Evolutionary conservation across 2,113 vertebrate species (phyloP), one percentile per base, ranked within the genome.

Genomic region (Eptesicus fuscus): DNA sequence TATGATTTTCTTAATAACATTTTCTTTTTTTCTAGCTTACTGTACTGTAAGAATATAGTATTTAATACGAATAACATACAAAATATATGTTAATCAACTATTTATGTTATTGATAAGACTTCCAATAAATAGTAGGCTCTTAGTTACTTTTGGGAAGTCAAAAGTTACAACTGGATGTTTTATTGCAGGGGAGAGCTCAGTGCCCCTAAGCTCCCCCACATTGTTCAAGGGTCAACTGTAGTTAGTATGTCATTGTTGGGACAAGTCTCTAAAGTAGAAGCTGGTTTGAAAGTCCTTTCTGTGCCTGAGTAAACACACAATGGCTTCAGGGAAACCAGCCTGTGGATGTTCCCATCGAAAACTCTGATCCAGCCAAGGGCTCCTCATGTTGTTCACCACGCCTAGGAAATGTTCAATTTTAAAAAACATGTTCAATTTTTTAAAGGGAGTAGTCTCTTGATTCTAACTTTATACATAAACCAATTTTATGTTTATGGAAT

Each of bases 341-440:
- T 94, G 90, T 95, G 95, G 96, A 97, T 98, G 98, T 98, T 94
- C 90, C 97, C 96, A 94, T 80, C 97, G 97, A 97, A 78, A 95
- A 0, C 76, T 83, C 92, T 4, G 37, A 93, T 95, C 93, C 90
- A 79, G 83, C 90, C 80, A 28, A 56, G 88, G 87, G 59, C 37
- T 91, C 30, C 49, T 63, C 70, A 85, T 97, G 92, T 95, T 69
- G 63, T 93, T 95, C 88, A 35, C 90, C 93, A 85, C 71, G 88
- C 95, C 71, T 87, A 94, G 94, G 96, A 96, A 97, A 96, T 90
- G 30, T 40, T 59, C 85, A 87, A 87, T 94, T 91, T 97, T 3
- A 0, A 84, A 94, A 94, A 90, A 91, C 59, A 90, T 61, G 88
- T 88, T 20, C 25, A 12, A 0, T 40, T 74, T 84, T 84, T 80